These are phyloP conservation scores for Dasyornis broadbenti DNA, from an alignment of 2,113 vertebrate genomes.

Conservation along the genomic window DNA sequence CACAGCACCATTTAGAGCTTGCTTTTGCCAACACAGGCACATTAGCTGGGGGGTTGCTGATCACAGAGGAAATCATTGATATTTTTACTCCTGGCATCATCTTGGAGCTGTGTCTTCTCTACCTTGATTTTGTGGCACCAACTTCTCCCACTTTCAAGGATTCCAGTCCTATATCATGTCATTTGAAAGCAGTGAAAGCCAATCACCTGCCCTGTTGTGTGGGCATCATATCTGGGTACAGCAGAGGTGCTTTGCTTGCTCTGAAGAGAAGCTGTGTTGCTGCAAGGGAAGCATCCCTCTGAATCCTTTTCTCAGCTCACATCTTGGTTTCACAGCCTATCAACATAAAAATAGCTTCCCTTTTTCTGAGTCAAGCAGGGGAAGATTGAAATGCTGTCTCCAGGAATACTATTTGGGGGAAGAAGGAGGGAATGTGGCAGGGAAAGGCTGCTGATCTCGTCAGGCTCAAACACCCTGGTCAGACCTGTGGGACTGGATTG, in stretches of 20 bases:
- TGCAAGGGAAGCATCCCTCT: not conserved
- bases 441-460: not conserved
- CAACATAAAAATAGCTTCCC: not conserved
- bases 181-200: not conserved
- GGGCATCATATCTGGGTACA: not conserved
- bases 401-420: not conserved
- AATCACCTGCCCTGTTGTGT: not conserved
- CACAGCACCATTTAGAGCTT: constrained; percentile 36
- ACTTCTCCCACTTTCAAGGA: not conserved
- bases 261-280: not conserved
- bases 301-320: not conserved
- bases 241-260: not conserved
- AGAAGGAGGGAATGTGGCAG: not conserved
- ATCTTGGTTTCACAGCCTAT: not conserved
- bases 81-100: constrained; percentile 4
- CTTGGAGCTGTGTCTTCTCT: not conserved
- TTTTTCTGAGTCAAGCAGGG: not conserved
- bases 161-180: not conserved
- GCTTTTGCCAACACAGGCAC: constrained; percentile 22
- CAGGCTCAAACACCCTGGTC: not conserved
- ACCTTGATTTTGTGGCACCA: not conserved
- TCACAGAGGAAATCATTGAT: constrained; percentile 22
- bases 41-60: constrained; percentile 45
- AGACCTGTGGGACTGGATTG: not conserved
- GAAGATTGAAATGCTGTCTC: not conserved